These are phyloP conservation scores for Patella pellucida DNA, from an alignment of 2,888 invertebrate genomes.

Conservation along the genomic window DNA sequence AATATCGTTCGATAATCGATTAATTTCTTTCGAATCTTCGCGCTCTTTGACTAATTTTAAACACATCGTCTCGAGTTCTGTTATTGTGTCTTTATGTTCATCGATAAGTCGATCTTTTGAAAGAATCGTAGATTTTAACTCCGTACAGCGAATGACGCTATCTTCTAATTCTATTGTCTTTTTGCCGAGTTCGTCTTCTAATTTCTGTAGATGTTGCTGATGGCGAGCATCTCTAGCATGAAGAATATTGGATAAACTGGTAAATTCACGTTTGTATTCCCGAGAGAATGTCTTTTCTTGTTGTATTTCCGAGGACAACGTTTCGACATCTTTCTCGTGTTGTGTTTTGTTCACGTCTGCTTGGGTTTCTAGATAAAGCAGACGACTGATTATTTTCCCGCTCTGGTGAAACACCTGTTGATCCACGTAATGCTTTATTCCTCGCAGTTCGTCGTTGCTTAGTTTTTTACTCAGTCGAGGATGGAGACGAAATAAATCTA, in stretches of 20 bases:
- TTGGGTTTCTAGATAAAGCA: background rate
- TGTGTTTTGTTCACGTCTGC: background rate
- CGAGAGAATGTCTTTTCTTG: background rate
- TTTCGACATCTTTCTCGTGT: background rate
- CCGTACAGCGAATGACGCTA: background rate
- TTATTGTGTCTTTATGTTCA: background rate
- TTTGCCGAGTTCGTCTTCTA: background rate
- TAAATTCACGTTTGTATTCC: conserved; percentile 6
- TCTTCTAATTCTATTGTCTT: background rate
- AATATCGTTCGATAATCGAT: background rate
- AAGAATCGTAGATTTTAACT: background rate
- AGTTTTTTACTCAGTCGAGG: background rate
- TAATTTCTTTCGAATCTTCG: background rate
- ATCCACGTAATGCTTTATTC: background rate
- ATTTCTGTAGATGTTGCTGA: background rate
- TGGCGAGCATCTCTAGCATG: background rate
- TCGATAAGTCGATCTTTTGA: background rate
- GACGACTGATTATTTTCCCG: background rate
- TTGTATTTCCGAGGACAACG: background rate
- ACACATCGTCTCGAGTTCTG: background rate
- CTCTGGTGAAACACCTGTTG: background rate
- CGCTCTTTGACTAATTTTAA: conserved; percentile 2
- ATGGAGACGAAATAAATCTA: background rate
- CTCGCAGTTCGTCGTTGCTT: background rate
- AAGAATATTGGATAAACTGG: background rate